Conservation (phyloP, 2,797 vertebrate genomes). For the Apogon talboti region DNA sequence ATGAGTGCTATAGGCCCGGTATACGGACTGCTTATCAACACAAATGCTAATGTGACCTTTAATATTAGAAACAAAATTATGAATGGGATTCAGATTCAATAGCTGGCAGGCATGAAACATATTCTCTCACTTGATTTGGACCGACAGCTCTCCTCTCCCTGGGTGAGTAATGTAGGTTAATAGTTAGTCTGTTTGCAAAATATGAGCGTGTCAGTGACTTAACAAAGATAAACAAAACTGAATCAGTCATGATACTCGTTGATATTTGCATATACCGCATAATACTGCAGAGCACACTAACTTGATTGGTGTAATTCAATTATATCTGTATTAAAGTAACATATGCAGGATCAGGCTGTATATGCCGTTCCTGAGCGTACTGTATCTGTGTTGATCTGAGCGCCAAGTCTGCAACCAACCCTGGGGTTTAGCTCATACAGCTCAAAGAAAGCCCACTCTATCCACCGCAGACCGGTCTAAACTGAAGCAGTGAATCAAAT, state of each 20-base stretch:
- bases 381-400: conserved; percentile 5
- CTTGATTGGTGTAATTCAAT: conserved; percentile 18
- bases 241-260: conserved; percentile 39
- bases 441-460: conserved; percentile 12
- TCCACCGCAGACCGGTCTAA: conserved; percentile 30
- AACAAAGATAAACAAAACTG: conserved; percentile 45
- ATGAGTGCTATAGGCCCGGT: conserved; percentile 54
- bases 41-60: conserved; percentile 86
- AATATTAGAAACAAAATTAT: conserved; percentile 81
- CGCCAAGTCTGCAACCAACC: conserved; percentile 11
- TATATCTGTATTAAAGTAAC: conserved; percentile 8
- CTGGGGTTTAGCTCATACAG: conserved; percentile 6
- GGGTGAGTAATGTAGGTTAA: conserved; percentile 59
- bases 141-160: conserved; percentile 43
- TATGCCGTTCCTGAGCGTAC: conserved; percentile 1
- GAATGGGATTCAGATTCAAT: conserved; percentile 81
- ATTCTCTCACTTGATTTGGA: conserved; percentile 59
- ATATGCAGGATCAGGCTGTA: not conserved
- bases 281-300: conserved; percentile 16
- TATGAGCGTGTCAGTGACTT: conserved; percentile 34
- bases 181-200: conserved; percentile 57
- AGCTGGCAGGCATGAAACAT: conserved; percentile 71
- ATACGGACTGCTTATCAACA: conserved; percentile 81
- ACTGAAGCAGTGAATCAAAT: conserved; percentile 44
- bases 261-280: conserved; percentile 11